Percentiles rank a stretch among this genome's conserved stretches.
These are phyloP conservation scores for Chauna torquata DNA, from an alignment of 2,113 vertebrate genomes.

Conservation along the genomic window DNA sequence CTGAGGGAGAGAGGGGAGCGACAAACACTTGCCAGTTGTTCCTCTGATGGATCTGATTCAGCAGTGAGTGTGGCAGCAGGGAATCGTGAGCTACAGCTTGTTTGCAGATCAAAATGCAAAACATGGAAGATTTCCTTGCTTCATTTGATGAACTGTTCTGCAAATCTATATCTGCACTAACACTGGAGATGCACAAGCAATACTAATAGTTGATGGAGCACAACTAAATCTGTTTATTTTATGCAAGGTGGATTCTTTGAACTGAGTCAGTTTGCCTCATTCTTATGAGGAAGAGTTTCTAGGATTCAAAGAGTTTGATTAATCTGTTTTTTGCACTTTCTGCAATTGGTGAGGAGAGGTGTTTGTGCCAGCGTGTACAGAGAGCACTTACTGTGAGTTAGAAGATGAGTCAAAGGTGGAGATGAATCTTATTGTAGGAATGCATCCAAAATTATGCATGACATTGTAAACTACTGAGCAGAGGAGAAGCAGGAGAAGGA, in stretches of 20 bases:
- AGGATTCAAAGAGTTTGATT: neutral
- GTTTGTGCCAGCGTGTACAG: neutral
- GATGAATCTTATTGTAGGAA: neutral
- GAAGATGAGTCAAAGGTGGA: neutral
- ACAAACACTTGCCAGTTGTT: neutral
- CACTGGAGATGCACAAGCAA: neutral
- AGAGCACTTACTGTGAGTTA: neutral
- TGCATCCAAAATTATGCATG: neutral
- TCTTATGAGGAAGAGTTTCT: accelerated
- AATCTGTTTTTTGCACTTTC: accelerated
- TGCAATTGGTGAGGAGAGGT: neutral
- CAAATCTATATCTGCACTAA: neutral
- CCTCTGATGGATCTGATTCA: neutral
- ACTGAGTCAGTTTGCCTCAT: accelerated
- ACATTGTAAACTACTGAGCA: accelerated
- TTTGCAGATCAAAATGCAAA: neutral
- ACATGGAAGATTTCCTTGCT: accelerated
- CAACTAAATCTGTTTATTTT: neutral
- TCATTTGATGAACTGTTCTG: neutral
- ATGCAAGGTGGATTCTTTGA: neutral
- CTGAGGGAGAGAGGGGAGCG: neutral
- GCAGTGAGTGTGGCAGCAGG: neutral
- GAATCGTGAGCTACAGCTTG: neutral
- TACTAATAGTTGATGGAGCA: neutral
- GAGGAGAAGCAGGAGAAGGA: neutral